A percentile compares a stretch with the other conserved stretches of the same genome.
Evolutionary conservation across 2,888 invertebrate species (phyloP).

Genomic region (Tenthredo distinguenda): DNA sequence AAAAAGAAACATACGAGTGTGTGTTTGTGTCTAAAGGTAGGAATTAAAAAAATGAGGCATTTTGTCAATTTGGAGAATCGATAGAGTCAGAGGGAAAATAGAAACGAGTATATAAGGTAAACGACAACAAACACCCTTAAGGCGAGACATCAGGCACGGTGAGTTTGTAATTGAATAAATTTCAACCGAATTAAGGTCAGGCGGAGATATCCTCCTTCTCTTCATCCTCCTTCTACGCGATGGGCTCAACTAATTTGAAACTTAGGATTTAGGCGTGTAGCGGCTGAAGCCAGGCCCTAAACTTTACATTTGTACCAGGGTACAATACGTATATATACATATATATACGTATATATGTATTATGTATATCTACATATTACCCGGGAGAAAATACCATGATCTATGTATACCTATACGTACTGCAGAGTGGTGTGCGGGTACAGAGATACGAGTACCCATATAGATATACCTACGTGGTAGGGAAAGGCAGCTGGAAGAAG

Average conservation of each 20-base stretch:
- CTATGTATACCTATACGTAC: background rate
- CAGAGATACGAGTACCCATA: background rate
- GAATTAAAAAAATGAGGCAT: background rate
- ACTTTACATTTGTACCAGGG: background rate
- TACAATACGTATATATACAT: background rate
- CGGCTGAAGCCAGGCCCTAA: constrained; percentile 17
- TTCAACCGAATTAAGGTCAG: constrained; percentile 52
- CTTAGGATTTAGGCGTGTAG: constrained; percentile 37
- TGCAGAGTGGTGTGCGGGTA: background rate
- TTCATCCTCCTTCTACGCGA: background rate
- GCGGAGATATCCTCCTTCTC: constrained; percentile 22
- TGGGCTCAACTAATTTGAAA: constrained; percentile 42
- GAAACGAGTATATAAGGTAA: background rate
- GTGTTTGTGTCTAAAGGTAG: background rate
- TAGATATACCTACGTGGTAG: background rate
- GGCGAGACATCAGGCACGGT: background rate
- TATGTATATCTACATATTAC: background rate
- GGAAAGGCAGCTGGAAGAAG: constrained; percentile 51
- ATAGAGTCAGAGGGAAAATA: too few relatives aligned
- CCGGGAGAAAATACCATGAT: background rate
- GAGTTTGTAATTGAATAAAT: constrained; percentile 50
- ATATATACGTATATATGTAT: background rate
- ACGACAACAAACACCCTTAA: constrained; percentile 32
- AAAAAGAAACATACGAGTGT: background rate
- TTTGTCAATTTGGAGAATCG: background rate